Conservation (phyloP, 2,797 vertebrate species). For the Sebastolobus alascanus region DNA sequence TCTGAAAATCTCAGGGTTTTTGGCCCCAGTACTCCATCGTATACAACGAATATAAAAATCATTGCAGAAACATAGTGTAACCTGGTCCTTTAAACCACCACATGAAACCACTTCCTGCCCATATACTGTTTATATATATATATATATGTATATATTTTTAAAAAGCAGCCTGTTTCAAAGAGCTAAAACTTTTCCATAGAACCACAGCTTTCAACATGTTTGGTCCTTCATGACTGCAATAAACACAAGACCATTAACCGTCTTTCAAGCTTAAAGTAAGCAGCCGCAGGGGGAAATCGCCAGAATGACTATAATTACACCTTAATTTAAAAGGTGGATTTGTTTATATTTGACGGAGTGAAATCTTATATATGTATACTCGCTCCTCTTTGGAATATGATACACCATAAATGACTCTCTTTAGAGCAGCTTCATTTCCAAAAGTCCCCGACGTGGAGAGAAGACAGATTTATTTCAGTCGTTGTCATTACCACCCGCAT, state of each 20-base stretch:
- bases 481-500: not conserved
- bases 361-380: constrained; percentile 5
- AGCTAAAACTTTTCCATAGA: not conserved
- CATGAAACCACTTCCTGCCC: not conserved
- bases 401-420: constrained; percentile 32
- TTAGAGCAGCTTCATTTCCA: constrained; percentile 26
- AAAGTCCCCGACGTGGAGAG: constrained; percentile 39
- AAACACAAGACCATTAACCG: not conserved
- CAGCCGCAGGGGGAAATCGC: constrained; percentile 17
- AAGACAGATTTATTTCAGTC: constrained; percentile 33
- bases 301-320: constrained; percentile 42
- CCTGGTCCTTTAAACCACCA: constrained; percentile 16
- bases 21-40: not conserved
- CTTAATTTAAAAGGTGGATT: constrained; percentile 51
- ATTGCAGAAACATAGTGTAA: not conserved
- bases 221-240: not conserved
- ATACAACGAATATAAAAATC: not conserved
- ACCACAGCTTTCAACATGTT: not conserved
- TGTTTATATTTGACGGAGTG: constrained; percentile 25
- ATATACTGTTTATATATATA: not conserved
- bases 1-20: not conserved
- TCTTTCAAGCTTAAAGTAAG: constrained; percentile 7
- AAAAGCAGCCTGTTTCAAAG: constrained; percentile 10
- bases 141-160: not conserved
- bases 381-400: constrained; percentile 64